Conservation (phyloP, 2,797 vertebrate species). For the Thaleichthys pacificus region DNA sequence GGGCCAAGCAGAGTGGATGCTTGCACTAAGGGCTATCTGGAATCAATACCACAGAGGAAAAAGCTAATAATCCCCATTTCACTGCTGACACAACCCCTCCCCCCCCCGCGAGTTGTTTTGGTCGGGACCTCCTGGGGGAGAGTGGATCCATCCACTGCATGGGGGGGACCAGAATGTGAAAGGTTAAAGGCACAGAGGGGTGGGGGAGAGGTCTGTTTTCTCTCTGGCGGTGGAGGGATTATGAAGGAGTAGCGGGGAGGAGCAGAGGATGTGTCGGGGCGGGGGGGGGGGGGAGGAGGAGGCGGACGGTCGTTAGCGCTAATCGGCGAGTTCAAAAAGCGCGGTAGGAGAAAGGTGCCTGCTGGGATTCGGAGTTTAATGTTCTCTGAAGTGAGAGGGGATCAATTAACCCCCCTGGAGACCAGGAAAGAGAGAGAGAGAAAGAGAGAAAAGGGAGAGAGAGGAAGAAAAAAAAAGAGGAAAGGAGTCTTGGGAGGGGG, state of each 20-base stretch:
- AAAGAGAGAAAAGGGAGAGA: conserved; percentile 21
- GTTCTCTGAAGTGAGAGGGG: conserved; percentile 57
- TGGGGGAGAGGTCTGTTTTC: background rate
- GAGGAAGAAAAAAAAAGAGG: conserved; percentile 28
- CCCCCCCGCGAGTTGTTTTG: conserved; percentile 25
- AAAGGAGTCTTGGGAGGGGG: conserved; percentile 16
- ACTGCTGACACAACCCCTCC: conserved; percentile 19
- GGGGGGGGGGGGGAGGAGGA: too few species aligned
- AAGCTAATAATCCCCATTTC: conserved; percentile 6
- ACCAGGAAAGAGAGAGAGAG: background rate
- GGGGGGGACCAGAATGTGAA: conserved; percentile 27
- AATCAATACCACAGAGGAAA: conserved; percentile 49
- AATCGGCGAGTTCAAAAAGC: conserved; percentile 63
- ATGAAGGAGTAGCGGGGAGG: conserved; percentile 9
- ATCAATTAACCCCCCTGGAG: conserved; percentile 57
- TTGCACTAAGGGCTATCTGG: conserved; percentile 29
- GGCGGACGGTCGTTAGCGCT: conserved; percentile 33
- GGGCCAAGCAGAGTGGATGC: conserved; percentile 21
- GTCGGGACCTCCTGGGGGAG: conserved; percentile 24
- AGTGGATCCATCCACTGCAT: conserved; percentile 42
- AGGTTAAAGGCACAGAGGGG: conserved; percentile 35
- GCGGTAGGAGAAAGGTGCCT: conserved; percentile 54
- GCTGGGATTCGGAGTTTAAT: conserved; percentile 69
- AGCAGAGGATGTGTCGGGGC: background rate
- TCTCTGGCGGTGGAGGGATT: conserved; percentile 12